A percentile compares a stretch with the other conserved stretches of the same genome.
These are phyloP conservation scores for Lepus oiostolus DNA, from an alignment of 2,797 vertebrate species.

Conservation along the genomic window DNA sequence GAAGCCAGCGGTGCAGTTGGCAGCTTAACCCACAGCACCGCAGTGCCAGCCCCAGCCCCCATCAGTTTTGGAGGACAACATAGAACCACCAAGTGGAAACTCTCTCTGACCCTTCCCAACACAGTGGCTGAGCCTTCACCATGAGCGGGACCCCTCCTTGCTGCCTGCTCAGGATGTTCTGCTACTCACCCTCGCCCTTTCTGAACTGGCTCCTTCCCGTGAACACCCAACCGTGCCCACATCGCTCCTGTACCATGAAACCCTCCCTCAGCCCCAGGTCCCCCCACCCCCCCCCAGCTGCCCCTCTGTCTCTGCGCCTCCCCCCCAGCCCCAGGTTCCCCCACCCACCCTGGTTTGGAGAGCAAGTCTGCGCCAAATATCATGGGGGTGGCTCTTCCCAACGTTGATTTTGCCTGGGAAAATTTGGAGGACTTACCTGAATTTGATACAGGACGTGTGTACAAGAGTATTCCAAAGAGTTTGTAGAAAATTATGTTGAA, in stretches of 20 bases:
- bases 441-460: too few relatives aligned
- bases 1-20: too few relatives aligned
- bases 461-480: too few relatives aligned
- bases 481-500: too few relatives aligned
- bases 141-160: not conserved
- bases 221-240: not conserved
- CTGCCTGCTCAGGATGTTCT: not conserved
- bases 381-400: too few relatives aligned
- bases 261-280: not conserved
- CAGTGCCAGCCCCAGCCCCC: too few relatives aligned
- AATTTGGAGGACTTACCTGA: too few relatives aligned
- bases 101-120: not conserved
- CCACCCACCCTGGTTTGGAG: too few relatives aligned
- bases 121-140: not conserved
- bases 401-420: too few relatives aligned
- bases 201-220: not conserved
- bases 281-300: not conserved
- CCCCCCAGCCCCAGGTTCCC: not conserved
- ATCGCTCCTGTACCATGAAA: not conserved
- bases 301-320: not conserved
- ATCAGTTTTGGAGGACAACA: not conserved
- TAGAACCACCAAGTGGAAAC: not conserved
- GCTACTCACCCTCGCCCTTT: not conserved
- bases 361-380: too few relatives aligned
- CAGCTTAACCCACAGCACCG: too few relatives aligned